These are phyloP conservation scores for Eubasilissa regina DNA, from an alignment of 1,140 invertebrate species.

Conservation along the genomic window DNA sequence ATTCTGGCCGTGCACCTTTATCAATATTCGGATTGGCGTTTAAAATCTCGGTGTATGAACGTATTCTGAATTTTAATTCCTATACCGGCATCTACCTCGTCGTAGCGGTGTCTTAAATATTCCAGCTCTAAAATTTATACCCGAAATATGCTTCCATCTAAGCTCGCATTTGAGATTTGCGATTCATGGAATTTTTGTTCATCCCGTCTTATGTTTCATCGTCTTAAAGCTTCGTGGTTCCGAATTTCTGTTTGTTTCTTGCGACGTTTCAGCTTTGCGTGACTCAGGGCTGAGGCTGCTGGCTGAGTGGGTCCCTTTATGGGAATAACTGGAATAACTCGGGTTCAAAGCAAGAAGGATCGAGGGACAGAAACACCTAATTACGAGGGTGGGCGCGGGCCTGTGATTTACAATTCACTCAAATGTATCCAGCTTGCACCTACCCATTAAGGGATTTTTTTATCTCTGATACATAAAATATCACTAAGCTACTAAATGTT, in stretches of 20 bases:
- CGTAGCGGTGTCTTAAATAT: constrained; percentile 17
- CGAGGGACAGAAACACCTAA: constrained; percentile 56
- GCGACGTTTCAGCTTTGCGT: not conserved
- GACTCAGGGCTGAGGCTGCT: not conserved
- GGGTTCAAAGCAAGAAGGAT: constrained; percentile 48
- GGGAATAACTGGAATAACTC: constrained; percentile 56
- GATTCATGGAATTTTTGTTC: not conserved
- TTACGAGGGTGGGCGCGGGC: constrained; percentile 40
- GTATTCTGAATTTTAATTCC: constrained; percentile 40
- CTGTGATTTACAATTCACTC: constrained; percentile 46
- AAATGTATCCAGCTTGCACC: constrained; percentile 9
- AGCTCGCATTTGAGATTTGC: not conserved
- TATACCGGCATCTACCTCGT: constrained; percentile 10
- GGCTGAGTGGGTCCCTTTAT: constrained; percentile 49
- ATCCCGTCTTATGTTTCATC: not conserved
- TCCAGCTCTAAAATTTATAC: constrained; percentile 28
- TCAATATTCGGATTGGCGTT: constrained; percentile 47
- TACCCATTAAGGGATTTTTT: not conserved
- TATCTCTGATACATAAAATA: no score
- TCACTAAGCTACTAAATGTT: no score
- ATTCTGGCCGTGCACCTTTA: constrained; percentile 35
- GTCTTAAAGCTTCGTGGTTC: not conserved
- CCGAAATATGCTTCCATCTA: constrained; percentile 37
- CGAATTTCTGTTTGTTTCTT: not conserved
- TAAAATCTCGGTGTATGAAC: constrained; percentile 46